Evolutionary conservation across 2,797 vertebrate species (phyloP), one percentile per base, ranked within the genome.

Genomic region (Darevskia nairensis): DNA sequence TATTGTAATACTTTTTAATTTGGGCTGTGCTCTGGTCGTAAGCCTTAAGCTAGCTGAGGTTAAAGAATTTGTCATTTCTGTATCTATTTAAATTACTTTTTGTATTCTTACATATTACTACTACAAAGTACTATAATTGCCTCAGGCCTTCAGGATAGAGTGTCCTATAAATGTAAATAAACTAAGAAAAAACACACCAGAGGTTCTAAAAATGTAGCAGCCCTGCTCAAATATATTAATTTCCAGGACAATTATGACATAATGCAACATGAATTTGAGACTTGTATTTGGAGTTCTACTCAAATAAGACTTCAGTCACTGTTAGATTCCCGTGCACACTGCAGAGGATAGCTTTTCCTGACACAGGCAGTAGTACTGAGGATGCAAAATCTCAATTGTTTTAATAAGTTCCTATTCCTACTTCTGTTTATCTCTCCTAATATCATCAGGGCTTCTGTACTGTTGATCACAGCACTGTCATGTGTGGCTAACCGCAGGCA

Each of bases 401-500:
- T 82, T 64, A 35, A 68, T 39, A 82, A 68, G 44, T 76, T 68
- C 83, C 72, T 84, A 5, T 79, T 61, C 84, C 61, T 84, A 8
- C 29, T 80, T 25, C n/a, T 79, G 44, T 29, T 21, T 80, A 39
- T 71, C 85, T 78, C 21, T 29, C 41, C 85, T 86, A 32, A 27
- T 80, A 71, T 27, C 76, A 71, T 27, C 76, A 55, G 44, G 15
- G 35, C 32, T 46, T 23, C 29, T 44, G 74, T n/a, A 61, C 64
- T 82, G 83, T 46, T 10, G 44, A 80, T 79, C 55, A 76, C 44
- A 3, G 76, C 77, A 3, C 50, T 79, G 35, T 23, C 44, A 23
- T 72, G 86, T 15, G 0, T 87, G 23, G 90, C 80, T 71, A 83
- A 46, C 86, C 85, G 46, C 71, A 2, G 29, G n/a, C 69, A 89